Evolutionary conservation across 1,140 invertebrate species (phyloP), one percentile per base, ranked within the genome.

Genomic region (Drosophila suzukii): DNA sequence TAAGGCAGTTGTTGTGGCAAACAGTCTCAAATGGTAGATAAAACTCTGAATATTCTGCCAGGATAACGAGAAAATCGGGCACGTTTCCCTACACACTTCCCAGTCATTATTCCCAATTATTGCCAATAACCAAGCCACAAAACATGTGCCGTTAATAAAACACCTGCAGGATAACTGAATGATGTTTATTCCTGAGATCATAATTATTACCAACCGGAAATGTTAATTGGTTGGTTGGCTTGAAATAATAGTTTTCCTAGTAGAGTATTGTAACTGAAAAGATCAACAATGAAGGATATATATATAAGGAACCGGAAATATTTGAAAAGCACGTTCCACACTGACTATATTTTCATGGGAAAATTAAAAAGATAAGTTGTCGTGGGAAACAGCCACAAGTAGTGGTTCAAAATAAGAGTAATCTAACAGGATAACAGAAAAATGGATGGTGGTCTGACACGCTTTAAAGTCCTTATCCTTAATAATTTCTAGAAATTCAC

Each of bases 351-450:
- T 41, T 27, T 17, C 41, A 30, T 49, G 43, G 43, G 24, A 57
- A 44, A 17, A 20, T 17, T 4, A 20, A 11, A 8, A 44, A 49
- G 34, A 15, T 7, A 27, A 27, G 36, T 7, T 11, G 30, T 47
- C 46, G 74, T 81, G 79, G 53, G 79, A 77, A 81, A 65, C 54
- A 46, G 10, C 39, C 41, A 63, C 51, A 57, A 68, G 49, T 68
- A 60, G 68, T 74, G 58, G 41, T 49, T 46, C 30, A 55, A 53
- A 17, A n/a, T 30, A 4, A 15, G 13, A 58, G 78, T 65, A 65
- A 53, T 34, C 24, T 54, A 81, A 51, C 76, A 68, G 79, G 68
- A 36, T 1, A 41, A 6, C 79, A 81, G 50, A 50, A 60, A 10
- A n/a, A n/a, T 0, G 13, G 43, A 8, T 41, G 27, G 49, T 36